These are phyloP conservation scores for Suncus etruscus DNA, from an alignment of 2,113 vertebrate species.

Conservation along the genomic window DNA sequence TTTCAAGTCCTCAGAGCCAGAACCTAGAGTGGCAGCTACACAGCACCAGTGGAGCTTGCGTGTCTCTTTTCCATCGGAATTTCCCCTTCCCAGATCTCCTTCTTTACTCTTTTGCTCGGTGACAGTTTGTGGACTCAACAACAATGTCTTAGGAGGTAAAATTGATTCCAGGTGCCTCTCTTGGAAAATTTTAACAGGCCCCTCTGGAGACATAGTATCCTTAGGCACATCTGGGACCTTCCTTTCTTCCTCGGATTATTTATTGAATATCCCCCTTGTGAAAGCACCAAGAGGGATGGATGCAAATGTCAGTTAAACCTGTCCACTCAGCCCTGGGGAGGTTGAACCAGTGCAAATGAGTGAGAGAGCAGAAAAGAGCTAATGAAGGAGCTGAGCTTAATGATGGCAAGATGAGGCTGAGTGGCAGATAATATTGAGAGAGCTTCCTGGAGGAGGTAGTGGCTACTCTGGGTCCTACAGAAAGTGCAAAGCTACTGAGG, in stretches of 20 bases:
- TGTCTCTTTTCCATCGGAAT: background rate
- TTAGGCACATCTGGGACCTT: slow-evolving; percentile 3
- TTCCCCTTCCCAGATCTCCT: background rate
- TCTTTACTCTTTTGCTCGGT: slow-evolving; percentile 17
- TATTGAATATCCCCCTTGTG: background rate
- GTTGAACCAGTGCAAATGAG: slow-evolving; percentile 27
- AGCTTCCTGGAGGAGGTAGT: slow-evolving; percentile 21
- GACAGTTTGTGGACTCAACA: slow-evolving; percentile 53
- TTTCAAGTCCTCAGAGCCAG: background rate
- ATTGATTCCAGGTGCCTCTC: slow-evolving; percentile 75
- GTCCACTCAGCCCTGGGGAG: background rate
- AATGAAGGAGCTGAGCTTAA: background rate
- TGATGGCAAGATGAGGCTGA: background rate
- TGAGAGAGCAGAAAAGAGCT: background rate
- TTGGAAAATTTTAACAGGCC: slow-evolving; percentile 50
- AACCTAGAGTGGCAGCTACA: background rate
- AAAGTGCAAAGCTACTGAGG: background rate
- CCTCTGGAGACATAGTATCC: background rate
- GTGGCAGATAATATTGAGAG: slow-evolving; percentile 43
- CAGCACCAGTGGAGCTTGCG: background rate
- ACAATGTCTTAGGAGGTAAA: slow-evolving; percentile 55
- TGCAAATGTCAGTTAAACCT: background rate
- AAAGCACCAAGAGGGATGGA: background rate
- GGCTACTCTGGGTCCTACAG: background rate
- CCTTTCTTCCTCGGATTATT: background rate